Evolutionary conservation across 1,140 invertebrate species (phyloP).

Genomic region (Leptinotarsa texana): DNA sequence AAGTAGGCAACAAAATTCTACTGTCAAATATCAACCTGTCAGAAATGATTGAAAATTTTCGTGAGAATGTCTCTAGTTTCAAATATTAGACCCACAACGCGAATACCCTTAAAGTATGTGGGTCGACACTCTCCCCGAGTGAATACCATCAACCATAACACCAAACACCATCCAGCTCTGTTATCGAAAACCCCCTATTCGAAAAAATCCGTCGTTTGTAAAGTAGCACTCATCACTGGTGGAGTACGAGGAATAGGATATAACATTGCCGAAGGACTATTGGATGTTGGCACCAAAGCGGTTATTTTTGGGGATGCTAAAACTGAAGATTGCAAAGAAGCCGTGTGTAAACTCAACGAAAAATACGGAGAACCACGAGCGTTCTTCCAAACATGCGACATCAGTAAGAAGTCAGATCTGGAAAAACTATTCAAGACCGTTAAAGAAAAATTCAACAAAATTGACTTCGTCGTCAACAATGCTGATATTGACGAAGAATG

Average conservation of each 20-base stretch:
- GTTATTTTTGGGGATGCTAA: slow-evolving; percentile 18
- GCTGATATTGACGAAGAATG: slow-evolving; percentile 59
- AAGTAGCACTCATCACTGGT: slow-evolving; percentile 73
- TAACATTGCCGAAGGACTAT: slow-evolving; percentile 66
- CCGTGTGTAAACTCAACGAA: slow-evolving; percentile 14
- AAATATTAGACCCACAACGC: neutral
- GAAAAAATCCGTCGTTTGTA: slow-evolving; percentile 62
- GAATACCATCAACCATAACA: neutral
- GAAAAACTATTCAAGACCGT: slow-evolving; percentile 45
- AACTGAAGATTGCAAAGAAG: slow-evolving; percentile 26
- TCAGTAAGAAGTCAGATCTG: slow-evolving; percentile 49
- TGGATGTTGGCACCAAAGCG: slow-evolving; percentile 66
- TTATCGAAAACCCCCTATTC: slow-evolving; percentile 33
- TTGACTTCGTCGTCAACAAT: slow-evolving; percentile 59
- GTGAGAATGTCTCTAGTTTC: slow-evolving; percentile 1
- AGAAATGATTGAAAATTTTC: neutral
- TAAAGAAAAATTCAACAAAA: slow-evolving; percentile 29
- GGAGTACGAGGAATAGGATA: slow-evolving; percentile 72
- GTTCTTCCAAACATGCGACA: slow-evolving; percentile 34
- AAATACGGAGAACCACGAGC: slow-evolving; percentile 35
- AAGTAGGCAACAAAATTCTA: neutral
- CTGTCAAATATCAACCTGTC: neutral
- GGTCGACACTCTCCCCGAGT: neutral
- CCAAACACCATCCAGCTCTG: slow-evolving; percentile 8
- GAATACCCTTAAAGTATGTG: neutral